Evolutionary conservation across 2,888 invertebrate genomes (phyloP).

Genomic region (Hirtodrosophila duncani): DNA sequence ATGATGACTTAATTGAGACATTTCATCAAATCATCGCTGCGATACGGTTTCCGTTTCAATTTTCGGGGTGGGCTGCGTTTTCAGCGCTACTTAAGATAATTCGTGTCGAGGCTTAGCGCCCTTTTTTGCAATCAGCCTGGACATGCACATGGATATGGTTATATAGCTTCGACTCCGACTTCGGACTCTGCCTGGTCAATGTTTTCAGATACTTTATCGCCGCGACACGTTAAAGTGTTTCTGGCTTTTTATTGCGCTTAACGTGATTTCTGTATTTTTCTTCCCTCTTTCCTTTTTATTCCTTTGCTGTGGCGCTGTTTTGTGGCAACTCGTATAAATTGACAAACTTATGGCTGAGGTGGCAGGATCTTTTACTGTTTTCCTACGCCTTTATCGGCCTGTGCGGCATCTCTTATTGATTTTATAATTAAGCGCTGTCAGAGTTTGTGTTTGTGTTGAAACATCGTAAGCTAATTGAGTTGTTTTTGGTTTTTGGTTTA

Average conservation of each 20-base stretch:
- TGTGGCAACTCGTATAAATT: slow-evolving; percentile 52
- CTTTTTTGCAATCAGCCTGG: no score
- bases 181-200: slow-evolving; percentile 58
- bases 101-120: slow-evolving; percentile 61
- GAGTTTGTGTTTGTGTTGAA: no score
- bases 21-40: slow-evolving; percentile 64
- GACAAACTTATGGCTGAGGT: slow-evolving; percentile 63
- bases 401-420: slow-evolving; percentile 74
- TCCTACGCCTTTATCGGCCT: slow-evolving; percentile 34
- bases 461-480: slow-evolving; percentile 70
- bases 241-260: slow-evolving; percentile 71
- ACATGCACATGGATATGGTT: slow-evolving; percentile 18
- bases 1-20: slow-evolving; percentile 63
- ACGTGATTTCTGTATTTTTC: slow-evolving; percentile 57
- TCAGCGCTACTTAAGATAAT: slow-evolving; percentile 63
- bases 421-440: slow-evolving; percentile 75
- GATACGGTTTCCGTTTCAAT: slow-evolving; percentile 32
- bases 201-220: slow-evolving; percentile 72
- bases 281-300: slow-evolving; percentile 13
- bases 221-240: slow-evolving; percentile 68
- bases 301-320: slow-evolving; percentile 6
- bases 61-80: slow-evolving; percentile 56
- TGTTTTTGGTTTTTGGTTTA: no score
- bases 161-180: no score
- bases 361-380: slow-evolving; percentile 3